Conservation (phyloP, 2,113 vertebrate genomes). For the Uria aalge region DNA sequence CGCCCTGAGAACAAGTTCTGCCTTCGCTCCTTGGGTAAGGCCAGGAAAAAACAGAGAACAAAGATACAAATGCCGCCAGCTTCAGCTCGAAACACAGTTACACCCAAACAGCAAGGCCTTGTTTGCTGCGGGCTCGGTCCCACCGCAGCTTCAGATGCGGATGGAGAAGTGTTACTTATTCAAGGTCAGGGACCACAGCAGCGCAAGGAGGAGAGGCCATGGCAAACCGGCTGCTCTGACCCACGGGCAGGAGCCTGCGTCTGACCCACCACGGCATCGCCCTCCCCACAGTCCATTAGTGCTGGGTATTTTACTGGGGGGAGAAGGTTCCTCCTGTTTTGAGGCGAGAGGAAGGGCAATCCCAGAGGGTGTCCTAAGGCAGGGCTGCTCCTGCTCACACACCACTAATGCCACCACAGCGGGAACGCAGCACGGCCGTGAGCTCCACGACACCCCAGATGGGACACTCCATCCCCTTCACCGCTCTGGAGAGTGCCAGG, state of each 20-base stretch:
- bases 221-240: fast-evolving
- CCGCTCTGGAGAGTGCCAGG: not conserved
- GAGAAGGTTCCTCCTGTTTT: not conserved
- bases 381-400: not conserved
- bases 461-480: not conserved
- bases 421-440: fast-evolving
- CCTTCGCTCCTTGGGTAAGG: not conserved
- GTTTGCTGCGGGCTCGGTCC: not conserved
- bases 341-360: not conserved
- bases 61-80: not conserved
- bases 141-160: fast-evolving
- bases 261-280: fast-evolving
- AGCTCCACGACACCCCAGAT: not conserved
- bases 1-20: not conserved
- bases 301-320: not conserved
- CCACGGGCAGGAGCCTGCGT: fast-evolving
- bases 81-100: constrained; percentile 32
- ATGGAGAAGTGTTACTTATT: not conserved
- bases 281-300: fast-evolving
- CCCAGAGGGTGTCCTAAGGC: not conserved
- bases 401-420: not conserved
- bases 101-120: constrained; percentile 6
- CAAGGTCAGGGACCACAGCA: not conserved
- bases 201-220: not conserved
- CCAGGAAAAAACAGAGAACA: constrained; percentile 13